Conservation (phyloP, 2,113 vertebrate species). For the Rhegmatorhina hoffmannsi region DNA sequence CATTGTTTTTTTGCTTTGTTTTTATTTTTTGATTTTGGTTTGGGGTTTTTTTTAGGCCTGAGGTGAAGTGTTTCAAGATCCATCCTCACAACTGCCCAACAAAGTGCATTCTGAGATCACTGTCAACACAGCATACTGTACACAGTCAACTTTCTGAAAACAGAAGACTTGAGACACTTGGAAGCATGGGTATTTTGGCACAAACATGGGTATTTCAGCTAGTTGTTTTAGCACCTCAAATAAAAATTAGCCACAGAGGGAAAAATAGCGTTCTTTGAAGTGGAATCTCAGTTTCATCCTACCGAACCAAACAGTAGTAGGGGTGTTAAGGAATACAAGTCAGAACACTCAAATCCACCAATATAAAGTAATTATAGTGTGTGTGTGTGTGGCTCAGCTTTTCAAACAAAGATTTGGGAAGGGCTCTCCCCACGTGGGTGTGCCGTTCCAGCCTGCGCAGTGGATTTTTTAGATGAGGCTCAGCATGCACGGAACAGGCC, state of each 20-base stretch:
- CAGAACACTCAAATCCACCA: neutral
- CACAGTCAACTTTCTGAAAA: neutral
- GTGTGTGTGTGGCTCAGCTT: no score
- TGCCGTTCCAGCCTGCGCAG: no score
- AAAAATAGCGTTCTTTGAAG: neutral
- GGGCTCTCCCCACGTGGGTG: no score
- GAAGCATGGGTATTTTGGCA: neutral
- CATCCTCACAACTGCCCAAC: neutral
- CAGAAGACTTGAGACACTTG: neutral
- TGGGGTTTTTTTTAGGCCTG: neutral
- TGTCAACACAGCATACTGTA: neutral
- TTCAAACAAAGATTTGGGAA: no score
- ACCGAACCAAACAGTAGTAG: neutral
- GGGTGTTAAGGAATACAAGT: neutral
- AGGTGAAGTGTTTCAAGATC: neutral
- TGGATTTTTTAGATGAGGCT: no score
- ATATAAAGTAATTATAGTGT: neutral
- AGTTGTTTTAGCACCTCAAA: neutral
- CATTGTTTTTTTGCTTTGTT: fast-evolving
- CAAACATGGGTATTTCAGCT: neutral
- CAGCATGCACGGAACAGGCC: no score
- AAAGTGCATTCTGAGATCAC: neutral
- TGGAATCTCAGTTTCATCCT: neutral
- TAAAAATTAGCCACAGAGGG: neutral
- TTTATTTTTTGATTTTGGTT: neutral